These are phyloP conservation scores for Stratiomys singularior DNA, from an alignment of 2,888 invertebrate genomes.

Conservation along the genomic window DNA sequence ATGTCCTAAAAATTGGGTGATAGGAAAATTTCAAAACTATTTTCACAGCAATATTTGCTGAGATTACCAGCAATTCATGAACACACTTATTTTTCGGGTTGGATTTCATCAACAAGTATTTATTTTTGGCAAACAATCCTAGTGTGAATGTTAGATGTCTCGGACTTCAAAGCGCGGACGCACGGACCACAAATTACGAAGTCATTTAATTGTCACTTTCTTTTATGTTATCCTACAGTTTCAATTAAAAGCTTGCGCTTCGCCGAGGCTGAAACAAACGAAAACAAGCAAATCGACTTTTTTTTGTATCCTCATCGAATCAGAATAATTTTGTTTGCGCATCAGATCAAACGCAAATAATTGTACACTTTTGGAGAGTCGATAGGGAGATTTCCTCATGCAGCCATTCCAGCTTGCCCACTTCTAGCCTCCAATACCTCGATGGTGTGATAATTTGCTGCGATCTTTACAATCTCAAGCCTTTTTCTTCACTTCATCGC, in stretches of 20 bases:
- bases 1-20: too few relatives aligned
- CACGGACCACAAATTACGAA: neutral
- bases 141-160: neutral
- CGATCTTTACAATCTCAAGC: slow-evolving; percentile 30
- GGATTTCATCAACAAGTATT: neutral
- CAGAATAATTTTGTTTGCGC: slow-evolving; percentile 9
- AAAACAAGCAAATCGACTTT: slow-evolving; percentile 13
- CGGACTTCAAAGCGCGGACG: neutral
- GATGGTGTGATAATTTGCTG: slow-evolving; percentile 43
- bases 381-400: neutral
- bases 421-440: neutral
- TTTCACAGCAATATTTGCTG: too few relatives aligned
- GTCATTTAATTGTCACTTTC: slow-evolving; percentile 25
- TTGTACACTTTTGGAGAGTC: neutral
- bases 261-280: neutral
- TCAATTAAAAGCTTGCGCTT: slow-evolving; percentile 1
- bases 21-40: too few relatives aligned
- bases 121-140: neutral
- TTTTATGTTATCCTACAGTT: neutral
- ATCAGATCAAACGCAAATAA: slow-evolving; percentile 33
- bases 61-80: too few relatives aligned
- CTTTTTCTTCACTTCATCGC: slow-evolving; percentile 12
- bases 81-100: neutral
- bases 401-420: neutral
- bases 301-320: neutral